phyloP scores from a whole-genome alignment of 2,113 vertebrate species.

The Smithornis capensis region DNA sequence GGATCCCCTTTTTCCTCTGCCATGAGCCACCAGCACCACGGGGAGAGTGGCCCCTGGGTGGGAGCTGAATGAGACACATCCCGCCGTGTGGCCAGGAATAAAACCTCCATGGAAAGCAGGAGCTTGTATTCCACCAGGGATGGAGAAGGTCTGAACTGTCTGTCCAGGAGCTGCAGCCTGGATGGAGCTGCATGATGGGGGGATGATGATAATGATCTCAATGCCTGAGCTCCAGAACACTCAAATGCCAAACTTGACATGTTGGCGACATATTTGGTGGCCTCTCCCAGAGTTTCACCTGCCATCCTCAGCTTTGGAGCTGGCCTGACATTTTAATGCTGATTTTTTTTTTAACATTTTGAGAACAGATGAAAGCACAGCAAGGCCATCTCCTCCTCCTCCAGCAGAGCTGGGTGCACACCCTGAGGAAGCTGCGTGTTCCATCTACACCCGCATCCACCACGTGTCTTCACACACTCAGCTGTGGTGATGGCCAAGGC shows the following conservation, averaged over 20 bases:
- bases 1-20: not conserved
- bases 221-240: fast-evolving
- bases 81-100: too few relatives aligned
- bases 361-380: not conserved
- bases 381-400: not conserved
- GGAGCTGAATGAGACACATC: not conserved
- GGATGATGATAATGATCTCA: not conserved
- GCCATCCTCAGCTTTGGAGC: not conserved
- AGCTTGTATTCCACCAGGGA: not conserved
- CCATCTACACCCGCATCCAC: not conserved
- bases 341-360: not conserved
- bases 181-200: not conserved
- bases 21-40: fast-evolving
- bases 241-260: not conserved
- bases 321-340: not conserved
- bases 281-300: not conserved
- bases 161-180: not conserved
- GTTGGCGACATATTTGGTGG: not conserved
- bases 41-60: fast-evolving
- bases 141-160: not conserved
- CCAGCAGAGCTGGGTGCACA: not conserved
- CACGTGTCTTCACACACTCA: fast-evolving
- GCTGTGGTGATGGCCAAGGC: not conserved
- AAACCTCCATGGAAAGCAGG: not conserved
- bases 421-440: not conserved